Percentiles rank a stretch among this genome's conserved stretches.
phyloP scores from a whole-genome alignment of 2,888 invertebrate species.

The Dugesia japonica region DNA sequence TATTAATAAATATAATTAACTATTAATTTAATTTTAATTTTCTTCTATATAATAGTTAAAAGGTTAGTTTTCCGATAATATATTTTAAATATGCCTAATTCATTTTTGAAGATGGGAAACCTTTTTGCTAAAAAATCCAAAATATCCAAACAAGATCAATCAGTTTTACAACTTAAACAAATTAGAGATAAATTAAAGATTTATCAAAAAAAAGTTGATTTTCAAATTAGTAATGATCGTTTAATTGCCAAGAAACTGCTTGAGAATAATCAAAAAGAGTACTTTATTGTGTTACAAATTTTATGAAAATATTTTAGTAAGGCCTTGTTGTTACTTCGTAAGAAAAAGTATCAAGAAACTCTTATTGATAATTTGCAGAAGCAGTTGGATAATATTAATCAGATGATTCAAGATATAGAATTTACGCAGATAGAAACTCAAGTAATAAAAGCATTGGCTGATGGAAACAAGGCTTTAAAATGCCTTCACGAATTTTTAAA shows the following conservation, averaged over 20 bases:
- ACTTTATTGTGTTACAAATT: too few species aligned
- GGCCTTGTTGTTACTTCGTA: constrained; percentile 72
- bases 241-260: constrained; percentile 69
- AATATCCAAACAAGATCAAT: constrained; percentile 81
- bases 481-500: constrained; percentile 72
- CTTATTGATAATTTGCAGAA: constrained; percentile 67
- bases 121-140: constrained; percentile 41
- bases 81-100: too few species aligned
- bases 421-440: constrained; percentile 78
- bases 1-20: too few species aligned
- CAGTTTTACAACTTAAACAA: constrained; percentile 82
- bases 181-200: constrained; percentile 85
- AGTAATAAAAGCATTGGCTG: constrained; percentile 73
- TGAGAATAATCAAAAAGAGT: constrained; percentile 76
- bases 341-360: constrained; percentile 84
- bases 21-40: too few species aligned
- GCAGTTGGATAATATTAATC: constrained; percentile 74
- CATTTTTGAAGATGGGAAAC: too few species aligned
- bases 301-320: too few species aligned
- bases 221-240: constrained; percentile 67
- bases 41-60: too few species aligned
- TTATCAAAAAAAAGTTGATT: constrained; percentile 73
- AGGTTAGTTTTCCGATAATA: too few species aligned
- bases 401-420: constrained; percentile 62
- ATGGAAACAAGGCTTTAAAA: constrained; percentile 77